Evolutionary conservation across 2,888 invertebrate species (phyloP), one percentile per base, ranked within the genome.

Genomic region (Hylaea fasciaria): DNA sequence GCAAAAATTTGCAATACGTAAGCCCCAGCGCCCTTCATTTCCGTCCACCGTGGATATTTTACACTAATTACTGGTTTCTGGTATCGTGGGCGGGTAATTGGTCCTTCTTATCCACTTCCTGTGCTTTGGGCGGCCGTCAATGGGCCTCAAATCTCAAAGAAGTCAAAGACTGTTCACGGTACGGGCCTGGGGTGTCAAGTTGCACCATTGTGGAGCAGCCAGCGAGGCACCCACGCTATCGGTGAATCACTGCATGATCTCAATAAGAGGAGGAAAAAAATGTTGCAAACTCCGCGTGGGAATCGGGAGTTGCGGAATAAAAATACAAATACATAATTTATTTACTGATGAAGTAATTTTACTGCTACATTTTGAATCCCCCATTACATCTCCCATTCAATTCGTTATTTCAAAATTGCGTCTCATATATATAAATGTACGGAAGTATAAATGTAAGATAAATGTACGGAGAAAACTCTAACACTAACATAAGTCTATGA

Each of bases 31-130:
- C 57, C 68, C 69, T 65, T 71, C 78, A 78, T 81, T 88, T 91
- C 90, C 89, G 88, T 73, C 82, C 77, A 74, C 65, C 76, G 78
- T 78, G 79, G 80, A 86, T 91, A 86, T 82, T 84, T 88, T 87
- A 87, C 91, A 84, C 84, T 91, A 92, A 91, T 92, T 91, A 82
- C 87, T 69, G 91, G 91, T 89, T 90, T 91, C 90, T 76, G 73
- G 83, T 92, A 75, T 81, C 92, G 87, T 85, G 86, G 91, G 92
- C 90, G 92, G 85, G 85, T 86, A 88, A 90, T 91, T 91, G 88
- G 89, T 82, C 85, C 81, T 84, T 87, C 86, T 89, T 85, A 86
- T 85, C 80, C 81, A 87, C 90, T 91, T 91, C 91, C 92, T 90
- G 92, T 85, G 89, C 87, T 89, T 91, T 88, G 85, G 82, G 75